phyloP scores from a whole-genome alignment of 2,888 invertebrate genomes.

The Leucozona laternaria region DNA sequence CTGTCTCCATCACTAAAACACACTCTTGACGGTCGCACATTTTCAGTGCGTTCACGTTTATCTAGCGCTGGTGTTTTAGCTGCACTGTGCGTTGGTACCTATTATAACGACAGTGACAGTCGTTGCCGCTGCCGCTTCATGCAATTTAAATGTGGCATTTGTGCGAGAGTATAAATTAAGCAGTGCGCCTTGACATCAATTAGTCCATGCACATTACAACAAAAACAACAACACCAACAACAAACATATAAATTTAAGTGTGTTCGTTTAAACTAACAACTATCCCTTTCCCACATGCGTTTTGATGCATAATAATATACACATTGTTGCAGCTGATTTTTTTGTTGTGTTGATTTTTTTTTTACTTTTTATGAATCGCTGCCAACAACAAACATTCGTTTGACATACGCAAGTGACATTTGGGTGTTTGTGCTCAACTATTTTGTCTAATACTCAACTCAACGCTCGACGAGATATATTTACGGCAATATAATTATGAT shows the following conservation, averaged over 20 bases:
- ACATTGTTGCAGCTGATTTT: conserved; percentile 41
- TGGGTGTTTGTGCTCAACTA: conserved; percentile 64
- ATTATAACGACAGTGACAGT: conserved; percentile 47
- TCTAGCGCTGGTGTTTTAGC: background rate
- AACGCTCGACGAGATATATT: conserved; percentile 27
- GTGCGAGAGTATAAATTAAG: conserved; percentile 80
- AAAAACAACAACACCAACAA: conserved; percentile 25
- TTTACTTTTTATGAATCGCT: conserved; percentile 35
- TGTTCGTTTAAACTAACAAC: conserved; percentile 31
- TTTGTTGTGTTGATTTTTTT: background rate
- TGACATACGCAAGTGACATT: conserved; percentile 74
- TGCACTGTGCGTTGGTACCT: conserved; percentile 57
- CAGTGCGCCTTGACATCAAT: conserved; percentile 82
- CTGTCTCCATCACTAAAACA: background rate
- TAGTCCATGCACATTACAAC: conserved; percentile 76
- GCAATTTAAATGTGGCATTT: conserved; percentile 73
- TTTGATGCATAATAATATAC: conserved; percentile 1
- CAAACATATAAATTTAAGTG: conserved; percentile 1
- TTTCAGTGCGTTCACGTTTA: conserved; percentile 73
- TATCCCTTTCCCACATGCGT: conserved; percentile 60
- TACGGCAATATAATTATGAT: conserved; percentile 67
- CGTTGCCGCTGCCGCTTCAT: conserved; percentile 70
- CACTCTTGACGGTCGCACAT: conserved; percentile 49
- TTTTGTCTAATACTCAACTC: conserved; percentile 28
- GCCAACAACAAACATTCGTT: conserved; percentile 56